Evolutionary conservation across 2,113 vertebrate species (phyloP).

Genomic region (Bambusicola thoracicus): DNA sequence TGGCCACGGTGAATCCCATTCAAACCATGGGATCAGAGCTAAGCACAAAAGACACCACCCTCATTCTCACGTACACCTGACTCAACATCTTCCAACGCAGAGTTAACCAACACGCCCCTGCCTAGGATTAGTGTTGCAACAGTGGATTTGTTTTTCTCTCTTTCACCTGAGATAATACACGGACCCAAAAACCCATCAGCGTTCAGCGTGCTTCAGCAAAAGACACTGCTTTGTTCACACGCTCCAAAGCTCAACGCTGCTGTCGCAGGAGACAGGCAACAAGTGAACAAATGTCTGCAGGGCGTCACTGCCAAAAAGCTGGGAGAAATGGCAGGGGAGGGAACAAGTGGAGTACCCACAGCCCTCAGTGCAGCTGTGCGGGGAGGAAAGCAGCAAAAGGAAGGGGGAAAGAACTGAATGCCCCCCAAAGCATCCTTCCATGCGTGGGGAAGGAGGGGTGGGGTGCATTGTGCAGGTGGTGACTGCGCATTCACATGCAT

Average conservation of each 20-base stretch:
- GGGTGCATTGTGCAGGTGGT: not conserved
- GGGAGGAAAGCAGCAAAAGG: not conserved
- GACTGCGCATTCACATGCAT: fast-evolving
- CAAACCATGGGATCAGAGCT: not conserved
- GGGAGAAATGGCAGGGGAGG: not conserved
- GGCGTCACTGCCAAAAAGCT: not conserved
- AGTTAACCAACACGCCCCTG: not conserved
- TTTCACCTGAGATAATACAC: not conserved
- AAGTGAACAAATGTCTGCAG: not conserved
- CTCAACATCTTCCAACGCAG: not conserved
- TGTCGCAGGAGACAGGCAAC: not conserved
- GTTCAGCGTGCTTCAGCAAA: not conserved
- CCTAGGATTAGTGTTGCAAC: not conserved
- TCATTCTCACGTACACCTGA: not conserved
- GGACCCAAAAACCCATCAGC: not conserved
- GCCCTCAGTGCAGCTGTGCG: not conserved
- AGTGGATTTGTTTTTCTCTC: not conserved
- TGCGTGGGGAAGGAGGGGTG: too few species aligned
- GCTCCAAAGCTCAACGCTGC: not conserved
- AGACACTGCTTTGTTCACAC: not conserved
- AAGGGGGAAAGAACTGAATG: not conserved
- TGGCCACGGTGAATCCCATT: not conserved
- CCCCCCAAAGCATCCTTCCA: not conserved
- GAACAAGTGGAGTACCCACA: too few species aligned
- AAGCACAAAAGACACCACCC: fast-evolving